Evolutionary conservation across 2,113 vertebrate genomes (phyloP).

Genomic region (Onychorhynchus coronatus): DNA sequence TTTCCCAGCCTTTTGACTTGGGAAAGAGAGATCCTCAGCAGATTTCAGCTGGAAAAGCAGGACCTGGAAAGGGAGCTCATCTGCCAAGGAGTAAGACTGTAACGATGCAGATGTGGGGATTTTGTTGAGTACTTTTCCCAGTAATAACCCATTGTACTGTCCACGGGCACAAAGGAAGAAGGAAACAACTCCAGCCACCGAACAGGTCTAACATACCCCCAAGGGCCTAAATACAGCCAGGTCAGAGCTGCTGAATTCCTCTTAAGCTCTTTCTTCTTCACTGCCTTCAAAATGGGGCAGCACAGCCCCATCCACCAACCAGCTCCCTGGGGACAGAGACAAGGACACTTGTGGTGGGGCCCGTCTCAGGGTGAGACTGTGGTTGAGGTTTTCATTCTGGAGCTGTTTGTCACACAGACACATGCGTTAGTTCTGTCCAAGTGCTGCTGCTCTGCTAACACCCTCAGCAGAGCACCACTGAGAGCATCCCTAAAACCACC

Average conservation of each 20-base stretch:
- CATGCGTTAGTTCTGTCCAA: accelerated
- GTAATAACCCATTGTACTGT: background rate
- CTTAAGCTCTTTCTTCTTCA: background rate
- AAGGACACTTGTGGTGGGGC: background rate
- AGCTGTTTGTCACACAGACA: background rate
- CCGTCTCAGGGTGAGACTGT: background rate
- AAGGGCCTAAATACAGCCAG: background rate
- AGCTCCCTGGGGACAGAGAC: background rate
- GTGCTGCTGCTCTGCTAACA: background rate
- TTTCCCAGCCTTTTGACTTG: background rate
- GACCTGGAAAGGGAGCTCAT: background rate
- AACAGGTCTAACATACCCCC: background rate
- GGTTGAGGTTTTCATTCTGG: background rate
- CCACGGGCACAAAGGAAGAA: background rate
- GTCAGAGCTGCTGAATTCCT: background rate
- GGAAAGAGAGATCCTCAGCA: background rate
- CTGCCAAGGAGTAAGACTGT: background rate
- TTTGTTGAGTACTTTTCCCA: background rate
- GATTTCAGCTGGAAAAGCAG: background rate
- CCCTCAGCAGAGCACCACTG: background rate
- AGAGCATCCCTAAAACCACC: background rate
- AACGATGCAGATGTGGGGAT: background rate
- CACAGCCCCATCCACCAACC: background rate
- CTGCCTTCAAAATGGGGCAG: background rate
- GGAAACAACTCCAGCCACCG: background rate